Evolutionary conservation across 2,113 vertebrate species (phyloP), one percentile per base, ranked within the genome.

Genomic region (Diphyllodes magnificus): DNA sequence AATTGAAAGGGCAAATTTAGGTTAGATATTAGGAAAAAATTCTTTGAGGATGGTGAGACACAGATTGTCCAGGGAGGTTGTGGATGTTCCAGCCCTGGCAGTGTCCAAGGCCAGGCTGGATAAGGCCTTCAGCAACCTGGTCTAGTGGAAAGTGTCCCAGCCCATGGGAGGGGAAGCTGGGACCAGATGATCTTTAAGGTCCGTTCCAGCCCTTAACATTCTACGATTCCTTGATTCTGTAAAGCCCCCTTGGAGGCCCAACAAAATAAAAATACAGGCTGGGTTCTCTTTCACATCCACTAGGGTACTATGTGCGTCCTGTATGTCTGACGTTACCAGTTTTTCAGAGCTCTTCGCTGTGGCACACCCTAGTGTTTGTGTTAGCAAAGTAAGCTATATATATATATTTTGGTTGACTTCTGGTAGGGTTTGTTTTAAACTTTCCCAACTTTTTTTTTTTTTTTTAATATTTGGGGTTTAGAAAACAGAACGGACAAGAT

Each of bases 261-360:
- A 56, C 4, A 56, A 76, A 82, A 69, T 24, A 31, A 33, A 82
- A 82, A 21, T 19, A 25, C 10, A 49, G 16, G 5, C 8, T 53
- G 22, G 3, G 3, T 53, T 90, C 16, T 78, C 7, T 75, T 87
- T 90, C 37, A 39, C 13, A 13, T 56, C 30, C 10, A 7, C 2
- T 44, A 28, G 13, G 4, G 5, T 27, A 16, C 5, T 56, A 6
- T 51, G 30, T 85, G 10, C 6, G 17, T 82, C 31, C 22, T 1
- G 0, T 59, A 6, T 39, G 5, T 27, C 33, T 65, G 27, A 64
- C n/a, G 13, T 35, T 16, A 49, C 10, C 8, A 47, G 1, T 37
- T 82, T 71, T 68, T 85, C 37, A 56, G 17, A 37, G 15, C 2
- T 53, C 4, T 76, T 82, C 18, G 7, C 13, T 65, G 8, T 54